Percentiles rank a stretch among this genome's conserved stretches.
phyloP scores from a whole-genome alignment of 1,140 invertebrate genomes.

The Parasteatoda tepidariorum region DNA sequence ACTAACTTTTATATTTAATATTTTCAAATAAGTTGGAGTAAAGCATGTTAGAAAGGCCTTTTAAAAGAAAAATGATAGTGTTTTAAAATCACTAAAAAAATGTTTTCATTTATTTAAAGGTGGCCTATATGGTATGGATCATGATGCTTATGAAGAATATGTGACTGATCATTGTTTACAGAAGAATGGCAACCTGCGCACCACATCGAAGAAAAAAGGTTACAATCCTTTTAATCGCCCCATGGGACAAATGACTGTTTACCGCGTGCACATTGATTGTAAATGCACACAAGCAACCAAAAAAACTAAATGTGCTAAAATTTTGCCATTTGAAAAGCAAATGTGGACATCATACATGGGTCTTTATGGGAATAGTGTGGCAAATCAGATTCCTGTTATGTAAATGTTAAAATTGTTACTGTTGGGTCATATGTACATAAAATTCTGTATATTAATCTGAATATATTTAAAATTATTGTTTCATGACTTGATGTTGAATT shows the following conservation, averaged over 20 bases:
- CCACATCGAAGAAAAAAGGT: slow-evolving; percentile 63
- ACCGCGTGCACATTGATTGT: slow-evolving; percentile 69
- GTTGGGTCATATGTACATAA: neutral
- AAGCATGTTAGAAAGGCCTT: too few species aligned
- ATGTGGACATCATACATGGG: slow-evolving; percentile 71
- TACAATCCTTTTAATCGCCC: slow-evolving; percentile 70
- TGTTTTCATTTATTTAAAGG: too few species aligned
- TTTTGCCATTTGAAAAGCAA: slow-evolving; percentile 69
- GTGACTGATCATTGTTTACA: slow-evolving; percentile 69
- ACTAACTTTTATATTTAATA: too few species aligned
- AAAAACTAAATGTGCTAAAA: slow-evolving; percentile 64
- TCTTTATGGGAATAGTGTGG: slow-evolving; percentile 65
- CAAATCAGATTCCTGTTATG: slow-evolving; percentile 16
- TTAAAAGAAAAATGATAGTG: too few species aligned
- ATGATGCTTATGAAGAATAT: slow-evolving; percentile 70
- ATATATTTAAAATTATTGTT: neutral
- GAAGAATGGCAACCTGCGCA: slow-evolving; percentile 62
- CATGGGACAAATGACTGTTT: slow-evolving; percentile 73
- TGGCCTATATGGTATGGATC: slow-evolving; percentile 70
- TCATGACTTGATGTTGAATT: too few species aligned
- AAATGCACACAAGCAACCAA: slow-evolving; percentile 58
- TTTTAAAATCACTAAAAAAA: too few species aligned
- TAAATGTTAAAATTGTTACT: neutral
- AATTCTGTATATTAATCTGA: neutral
- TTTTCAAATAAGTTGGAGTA: too few species aligned